phyloP scores from a whole-genome alignment of 1,140 invertebrate species.

The Portunus trituberculatus region DNA sequence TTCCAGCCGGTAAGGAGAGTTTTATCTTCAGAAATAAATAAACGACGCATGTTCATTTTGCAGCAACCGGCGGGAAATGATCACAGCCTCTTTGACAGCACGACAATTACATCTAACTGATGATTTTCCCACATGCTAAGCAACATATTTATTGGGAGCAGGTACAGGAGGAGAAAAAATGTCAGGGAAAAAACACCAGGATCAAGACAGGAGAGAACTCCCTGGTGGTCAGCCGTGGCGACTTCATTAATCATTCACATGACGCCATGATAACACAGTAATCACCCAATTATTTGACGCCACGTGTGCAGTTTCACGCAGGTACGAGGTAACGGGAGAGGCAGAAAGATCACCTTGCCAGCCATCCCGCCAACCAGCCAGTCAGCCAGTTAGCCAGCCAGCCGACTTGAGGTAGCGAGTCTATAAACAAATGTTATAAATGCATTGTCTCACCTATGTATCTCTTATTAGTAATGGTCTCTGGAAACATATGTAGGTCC shows the following conservation, averaged over 20 bases:
- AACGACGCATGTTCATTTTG: not conserved
- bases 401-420: not conserved
- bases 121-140: slow-evolving; percentile 3
- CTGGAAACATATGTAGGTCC: not conserved
- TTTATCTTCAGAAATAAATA: not conserved
- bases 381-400: no score
- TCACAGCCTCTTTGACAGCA: slow-evolving; percentile 9
- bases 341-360: not conserved
- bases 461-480: not conserved
- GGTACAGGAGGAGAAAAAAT: not conserved
- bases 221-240: not conserved
- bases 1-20: not conserved
- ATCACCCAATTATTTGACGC: slow-evolving; percentile 23
- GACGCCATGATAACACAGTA: slow-evolving; percentile 29
- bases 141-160: slow-evolving; percentile 32
- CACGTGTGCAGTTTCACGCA: slow-evolving; percentile 8
- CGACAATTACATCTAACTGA: not conserved
- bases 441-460: not conserved
- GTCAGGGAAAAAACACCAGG: not conserved
- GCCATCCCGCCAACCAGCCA: no score
- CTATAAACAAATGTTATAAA: not conserved
- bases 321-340: not conserved
- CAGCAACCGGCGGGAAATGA: slow-evolving; percentile 9
- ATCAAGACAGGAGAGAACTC: not conserved
- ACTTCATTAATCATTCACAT: slow-evolving; percentile 1